These are phyloP conservation scores for Dioctria rufipes DNA, from an alignment of 2,888 invertebrate species.

Conservation along the genomic window DNA sequence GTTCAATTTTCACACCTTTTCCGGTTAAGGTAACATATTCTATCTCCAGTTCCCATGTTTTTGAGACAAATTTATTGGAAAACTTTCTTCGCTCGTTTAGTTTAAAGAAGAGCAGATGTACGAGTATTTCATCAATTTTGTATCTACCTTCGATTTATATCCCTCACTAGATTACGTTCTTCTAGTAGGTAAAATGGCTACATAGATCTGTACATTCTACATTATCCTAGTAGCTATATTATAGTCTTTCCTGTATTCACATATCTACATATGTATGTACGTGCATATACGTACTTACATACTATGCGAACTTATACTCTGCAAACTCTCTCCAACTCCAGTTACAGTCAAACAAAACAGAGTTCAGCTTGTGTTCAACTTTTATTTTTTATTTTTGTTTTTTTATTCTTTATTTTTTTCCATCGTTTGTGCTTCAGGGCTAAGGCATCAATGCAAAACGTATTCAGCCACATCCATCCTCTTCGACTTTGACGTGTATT, in stretches of 20 bases:
- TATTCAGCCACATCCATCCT: conserved; percentile 15
- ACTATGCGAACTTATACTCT: no score
- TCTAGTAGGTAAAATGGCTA: not conserved
- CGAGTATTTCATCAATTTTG: conserved; percentile 57
- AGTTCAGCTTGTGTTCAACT: conserved; percentile 8
- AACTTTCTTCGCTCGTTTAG: conserved; percentile 59
- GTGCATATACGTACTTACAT: no score
- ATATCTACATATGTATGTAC: no score
- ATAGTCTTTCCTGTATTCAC: no score
- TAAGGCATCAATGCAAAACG: conserved; percentile 30
- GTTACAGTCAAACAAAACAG: conserved; percentile 36
- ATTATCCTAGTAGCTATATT: no score
- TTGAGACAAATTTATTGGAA: conserved; percentile 57
- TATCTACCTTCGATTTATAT: conserved; percentile 58
- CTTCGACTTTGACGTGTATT: conserved; percentile 41
- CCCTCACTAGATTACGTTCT: conserved; percentile 26
- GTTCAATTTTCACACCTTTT: conserved; percentile 1
- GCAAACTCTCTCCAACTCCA: not conserved
- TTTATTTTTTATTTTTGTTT: no score
- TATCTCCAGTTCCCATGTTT: conserved; percentile 5
- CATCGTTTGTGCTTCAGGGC: conserved; percentile 3
- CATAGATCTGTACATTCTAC: no score
- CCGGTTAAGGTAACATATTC: not conserved
- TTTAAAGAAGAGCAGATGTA: conserved; percentile 58
- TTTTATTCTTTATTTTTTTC: not conserved